Evolutionary conservation across 2,797 vertebrate genomes (phyloP).

Genomic region (Anguilla megastoma): DNA sequence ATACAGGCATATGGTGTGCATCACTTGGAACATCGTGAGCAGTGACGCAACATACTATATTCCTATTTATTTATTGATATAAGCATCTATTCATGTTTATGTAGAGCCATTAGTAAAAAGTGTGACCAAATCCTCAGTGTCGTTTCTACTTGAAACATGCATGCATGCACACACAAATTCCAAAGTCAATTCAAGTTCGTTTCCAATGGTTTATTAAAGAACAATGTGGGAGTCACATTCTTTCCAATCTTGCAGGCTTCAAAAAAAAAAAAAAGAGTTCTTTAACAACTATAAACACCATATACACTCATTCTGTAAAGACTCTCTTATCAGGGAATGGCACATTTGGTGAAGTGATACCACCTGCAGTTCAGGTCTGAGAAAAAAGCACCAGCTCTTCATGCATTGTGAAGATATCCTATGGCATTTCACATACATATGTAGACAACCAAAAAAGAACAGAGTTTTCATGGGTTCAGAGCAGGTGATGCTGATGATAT

Average conservation of each 20-base stretch:
- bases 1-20: too few relatives aligned
- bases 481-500: background rate
- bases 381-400: constrained; percentile 2
- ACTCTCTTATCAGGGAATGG: constrained; percentile 30
- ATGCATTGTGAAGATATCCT: background rate
- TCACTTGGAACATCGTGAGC: too few relatives aligned
- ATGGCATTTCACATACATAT: background rate
- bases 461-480: background rate
- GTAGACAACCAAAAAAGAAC: background rate
- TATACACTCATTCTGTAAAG: constrained; percentile 29
- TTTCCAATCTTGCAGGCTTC: constrained; percentile 26
- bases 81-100: too few relatives aligned
- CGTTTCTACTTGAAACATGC: background rate
- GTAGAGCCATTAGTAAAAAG: background rate
- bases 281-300: constrained; percentile 26
- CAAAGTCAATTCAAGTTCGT: background rate
- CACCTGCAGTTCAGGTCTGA: constrained; percentile 13
- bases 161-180: background rate
- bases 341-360: constrained; percentile 38
- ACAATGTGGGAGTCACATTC: constrained; percentile 1
- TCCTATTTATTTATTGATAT: too few relatives aligned
- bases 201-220: constrained; percentile 22
- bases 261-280: constrained; percentile 13
- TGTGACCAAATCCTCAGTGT: background rate
- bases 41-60: too few relatives aligned